Percentiles rank a stretch among this genome's conserved stretches.
phyloP scores from a whole-genome alignment of 2,888 invertebrate species.

The Caenorhabditis afra region DNA sequence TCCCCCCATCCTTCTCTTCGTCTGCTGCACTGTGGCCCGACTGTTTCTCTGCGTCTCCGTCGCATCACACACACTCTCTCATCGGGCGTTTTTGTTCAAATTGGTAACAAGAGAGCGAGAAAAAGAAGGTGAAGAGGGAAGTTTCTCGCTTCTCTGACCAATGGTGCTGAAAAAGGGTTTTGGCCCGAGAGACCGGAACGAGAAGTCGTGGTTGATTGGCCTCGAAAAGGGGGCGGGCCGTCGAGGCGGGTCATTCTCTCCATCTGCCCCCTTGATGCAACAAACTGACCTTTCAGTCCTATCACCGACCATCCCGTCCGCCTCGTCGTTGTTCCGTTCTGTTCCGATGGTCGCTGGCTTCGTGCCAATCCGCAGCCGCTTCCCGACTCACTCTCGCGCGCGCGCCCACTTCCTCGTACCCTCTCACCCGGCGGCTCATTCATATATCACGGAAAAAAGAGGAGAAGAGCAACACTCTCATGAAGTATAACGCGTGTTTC shows the following conservation, averaged over 20 bases:
- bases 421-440: constrained; percentile 18
- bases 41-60: constrained; percentile 18
- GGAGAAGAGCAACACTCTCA: constrained; percentile 28
- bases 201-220: constrained; percentile 29
- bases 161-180: constrained; percentile 14
- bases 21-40: constrained; percentile 31
- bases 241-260: constrained; percentile 36
- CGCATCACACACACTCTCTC: constrained; percentile 27
- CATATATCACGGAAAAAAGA: constrained; percentile 51
- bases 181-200: constrained; percentile 29
- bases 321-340: not conserved
- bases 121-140: not conserved
- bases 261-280: not conserved
- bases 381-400: not conserved
- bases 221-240: constrained; percentile 36
- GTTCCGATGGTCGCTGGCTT: constrained; percentile 24
- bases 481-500: constrained; percentile 57
- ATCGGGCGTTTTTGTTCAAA: constrained; percentile 37
- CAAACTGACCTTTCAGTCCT: constrained; percentile 11
- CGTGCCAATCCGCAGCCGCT: constrained; percentile 1
- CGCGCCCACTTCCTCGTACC: constrained; percentile 1
- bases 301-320: constrained; percentile 14
- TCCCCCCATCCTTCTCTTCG: constrained; percentile 41
- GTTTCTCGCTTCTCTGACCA: constrained; percentile 19
- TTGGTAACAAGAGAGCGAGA: not conserved